Percentiles rank a stretch among this genome's conserved stretches.
Conservation (phyloP, 2,797 vertebrate genomes). For the Acanthurus tractus region DNA sequence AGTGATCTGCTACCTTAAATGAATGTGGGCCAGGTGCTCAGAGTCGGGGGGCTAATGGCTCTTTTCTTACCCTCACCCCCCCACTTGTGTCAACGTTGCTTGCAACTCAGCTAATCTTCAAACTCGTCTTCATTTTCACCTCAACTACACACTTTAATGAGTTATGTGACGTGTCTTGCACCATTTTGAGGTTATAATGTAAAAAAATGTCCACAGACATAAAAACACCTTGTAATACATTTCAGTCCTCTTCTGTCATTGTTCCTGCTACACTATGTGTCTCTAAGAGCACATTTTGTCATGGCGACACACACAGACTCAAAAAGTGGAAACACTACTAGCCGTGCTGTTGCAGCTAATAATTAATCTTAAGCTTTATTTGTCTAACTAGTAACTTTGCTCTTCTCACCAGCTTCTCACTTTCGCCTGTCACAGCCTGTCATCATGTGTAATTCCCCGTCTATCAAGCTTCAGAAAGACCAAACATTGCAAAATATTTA, state of each 20-base stretch:
- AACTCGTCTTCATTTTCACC: too few relatives aligned
- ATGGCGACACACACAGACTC: not conserved
- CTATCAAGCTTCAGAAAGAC: not conserved
- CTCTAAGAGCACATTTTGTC: not conserved
- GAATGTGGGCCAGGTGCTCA: too few relatives aligned
- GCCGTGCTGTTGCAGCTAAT: too few relatives aligned
- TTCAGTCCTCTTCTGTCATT: too few relatives aligned
- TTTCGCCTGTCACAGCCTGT: not conserved
- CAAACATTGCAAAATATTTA: constrained; percentile 16
- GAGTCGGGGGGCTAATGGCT: too few relatives aligned
- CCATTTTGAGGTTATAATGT: not conserved
- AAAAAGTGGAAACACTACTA: too few relatives aligned
- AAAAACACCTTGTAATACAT: not conserved
- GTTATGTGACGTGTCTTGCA: not conserved
- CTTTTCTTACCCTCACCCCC: too few relatives aligned
- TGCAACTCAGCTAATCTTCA: too few relatives aligned
- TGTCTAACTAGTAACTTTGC: not conserved
- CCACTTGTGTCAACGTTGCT: too few relatives aligned
- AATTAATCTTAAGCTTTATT: not conserved
- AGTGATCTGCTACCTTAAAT: too few relatives aligned
- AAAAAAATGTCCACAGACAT: not conserved
- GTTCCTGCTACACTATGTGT: not conserved
- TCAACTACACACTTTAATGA: too few relatives aligned
- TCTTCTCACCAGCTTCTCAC: not conserved
- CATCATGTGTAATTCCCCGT: not conserved